Evolutionary conservation across 2,888 invertebrate species (phyloP), one percentile per base, ranked within the genome.

Genomic region (Cyclophora albipunctata): DNA sequence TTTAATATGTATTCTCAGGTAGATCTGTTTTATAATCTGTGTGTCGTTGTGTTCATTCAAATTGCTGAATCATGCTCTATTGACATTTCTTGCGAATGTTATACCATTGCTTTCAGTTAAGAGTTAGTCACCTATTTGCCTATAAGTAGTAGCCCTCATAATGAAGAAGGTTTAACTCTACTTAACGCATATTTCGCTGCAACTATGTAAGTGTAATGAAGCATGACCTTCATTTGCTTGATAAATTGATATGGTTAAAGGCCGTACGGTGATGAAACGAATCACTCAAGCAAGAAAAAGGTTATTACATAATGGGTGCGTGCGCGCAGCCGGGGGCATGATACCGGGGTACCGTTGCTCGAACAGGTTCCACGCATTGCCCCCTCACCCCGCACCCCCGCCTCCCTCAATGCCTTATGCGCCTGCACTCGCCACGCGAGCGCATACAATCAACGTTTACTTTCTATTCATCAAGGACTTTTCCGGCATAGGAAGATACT

Each of bases 391-490:
- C 61, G 58, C 64, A 60, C 60, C 60, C 55, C 55, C 60, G 54
- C 63, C 58, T 47, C 42, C 49, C 48, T 42, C 50, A 5, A 4
- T 47, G 40, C 43, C 58, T 54, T 57, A 61, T 61, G 60, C 49
- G 55, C 54, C 59, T 44, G 49, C 50, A 51, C 56, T 48, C 45
- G 55, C 58, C 61, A 64, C 63, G 71, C 75, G 75, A 75, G 72
- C 66, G 62, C 66, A 70, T 64, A 68, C 71, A 72, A 75, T 70
- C 71, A 72, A 73, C 81, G 81, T 84, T 88, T 88, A 88, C 87
- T 88, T 87, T 88, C 87, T 86, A 85, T 75, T 72, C 74, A 81
- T 77, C 82, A 83, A 85, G 86, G 85, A 85, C 79, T 75, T 78
- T 81, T 72, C 78, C 71, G 73, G 70, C 69, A 64, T 65, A 7